Percentiles rank a stretch among this genome's conserved stretches.
These are phyloP conservation scores for Argyresthia goedartella DNA, from an alignment of 2,888 invertebrate species.

Conservation along the genomic window DNA sequence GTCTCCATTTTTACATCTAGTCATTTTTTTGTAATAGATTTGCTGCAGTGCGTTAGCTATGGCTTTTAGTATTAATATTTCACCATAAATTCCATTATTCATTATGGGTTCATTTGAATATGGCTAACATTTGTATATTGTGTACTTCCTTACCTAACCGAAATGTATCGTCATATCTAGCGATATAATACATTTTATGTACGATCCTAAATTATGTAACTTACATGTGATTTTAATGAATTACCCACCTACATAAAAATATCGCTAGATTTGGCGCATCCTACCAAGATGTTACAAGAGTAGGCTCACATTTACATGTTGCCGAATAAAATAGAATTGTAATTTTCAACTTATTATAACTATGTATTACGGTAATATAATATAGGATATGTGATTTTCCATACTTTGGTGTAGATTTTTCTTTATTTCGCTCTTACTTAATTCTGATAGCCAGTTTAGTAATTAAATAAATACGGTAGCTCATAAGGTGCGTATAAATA, in stretches of 20 bases:
- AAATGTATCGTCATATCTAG: not conserved
- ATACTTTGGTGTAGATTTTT: not conserved
- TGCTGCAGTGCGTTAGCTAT: not conserved
- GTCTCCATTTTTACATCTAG: constrained; percentile 50
- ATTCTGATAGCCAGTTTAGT: constrained; percentile 47
- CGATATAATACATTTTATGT: not conserved
- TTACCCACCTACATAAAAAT: too few species aligned
- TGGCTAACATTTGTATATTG: not conserved
- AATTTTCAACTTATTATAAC: not conserved
- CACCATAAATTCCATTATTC: not conserved
- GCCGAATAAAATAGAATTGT: not conserved
- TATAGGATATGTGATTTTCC: too few species aligned
- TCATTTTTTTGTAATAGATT: constrained; percentile 41
- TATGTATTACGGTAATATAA: not conserved
- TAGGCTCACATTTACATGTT: too few species aligned
- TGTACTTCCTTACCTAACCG: too few species aligned
- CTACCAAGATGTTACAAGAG: too few species aligned
- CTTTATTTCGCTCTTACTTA: not conserved
- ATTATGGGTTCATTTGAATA: not conserved
- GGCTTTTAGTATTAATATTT: not conserved
- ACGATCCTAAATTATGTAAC: too few species aligned
- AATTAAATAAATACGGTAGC: constrained; percentile 30
- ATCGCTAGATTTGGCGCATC: too few species aligned
- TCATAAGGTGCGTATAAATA: constrained; percentile 55
- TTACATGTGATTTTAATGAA: too few species aligned